Conservation (phyloP, 2,113 vertebrate species). For the Bolborhynchus lineola region DNA sequence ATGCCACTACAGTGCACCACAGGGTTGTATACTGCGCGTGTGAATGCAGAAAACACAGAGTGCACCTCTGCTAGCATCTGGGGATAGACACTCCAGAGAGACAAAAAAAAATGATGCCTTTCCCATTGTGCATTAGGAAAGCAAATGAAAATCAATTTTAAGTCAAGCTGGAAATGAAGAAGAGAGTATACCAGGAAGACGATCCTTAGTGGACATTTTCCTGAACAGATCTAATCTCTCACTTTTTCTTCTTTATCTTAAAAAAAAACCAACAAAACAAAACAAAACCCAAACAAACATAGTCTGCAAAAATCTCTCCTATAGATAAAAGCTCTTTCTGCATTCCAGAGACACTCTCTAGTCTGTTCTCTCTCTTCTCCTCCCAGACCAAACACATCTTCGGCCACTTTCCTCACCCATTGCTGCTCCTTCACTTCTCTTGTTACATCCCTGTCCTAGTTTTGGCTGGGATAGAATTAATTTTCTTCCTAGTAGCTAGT, state of each 20-base stretch:
- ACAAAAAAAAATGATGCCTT: background rate
- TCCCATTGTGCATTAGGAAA: background rate
- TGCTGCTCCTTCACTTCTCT: background rate
- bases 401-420: fast-evolving
- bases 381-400: background rate
- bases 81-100: background rate
- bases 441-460: background rate
- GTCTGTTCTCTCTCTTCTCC: background rate
- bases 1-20: background rate
- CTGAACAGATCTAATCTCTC: background rate
- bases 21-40: background rate
- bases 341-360: background rate
- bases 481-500: background rate
- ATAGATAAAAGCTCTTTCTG: background rate
- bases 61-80: background rate
- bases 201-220: background rate
- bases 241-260: background rate
- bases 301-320: background rate
- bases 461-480: background rate
- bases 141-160: background rate
- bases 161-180: background rate
- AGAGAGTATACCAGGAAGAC: background rate
- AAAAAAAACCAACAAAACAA: background rate
- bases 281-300: background rate
- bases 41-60: background rate